Percentiles rank a stretch among this genome's conserved stretches.
Evolutionary conservation across 2,797 vertebrate species (phyloP).

Genomic region (Sebastes cheni): DNA sequence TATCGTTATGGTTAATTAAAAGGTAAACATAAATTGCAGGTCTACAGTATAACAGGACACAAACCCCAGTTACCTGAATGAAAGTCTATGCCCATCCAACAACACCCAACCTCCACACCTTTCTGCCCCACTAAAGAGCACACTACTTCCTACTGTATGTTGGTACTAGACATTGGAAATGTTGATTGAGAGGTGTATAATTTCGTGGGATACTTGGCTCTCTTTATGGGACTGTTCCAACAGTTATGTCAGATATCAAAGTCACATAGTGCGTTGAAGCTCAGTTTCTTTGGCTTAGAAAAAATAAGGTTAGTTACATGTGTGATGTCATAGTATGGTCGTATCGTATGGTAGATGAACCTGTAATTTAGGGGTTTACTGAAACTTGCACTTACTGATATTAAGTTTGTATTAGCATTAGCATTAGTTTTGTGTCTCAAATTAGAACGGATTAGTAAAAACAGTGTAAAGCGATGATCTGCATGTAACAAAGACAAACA

Average conservation of each 20-base stretch:
- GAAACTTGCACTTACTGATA: not conserved
- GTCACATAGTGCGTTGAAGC: not conserved
- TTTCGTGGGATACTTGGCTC: not conserved
- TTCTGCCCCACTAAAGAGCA: not conserved
- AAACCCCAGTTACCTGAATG: not conserved
- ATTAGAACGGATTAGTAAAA: not conserved
- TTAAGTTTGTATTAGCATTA: not conserved
- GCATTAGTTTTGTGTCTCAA: not conserved
- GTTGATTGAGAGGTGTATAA: not conserved
- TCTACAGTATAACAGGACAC: not conserved
- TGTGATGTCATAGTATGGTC: not conserved
- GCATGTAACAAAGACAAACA: conserved; percentile 26
- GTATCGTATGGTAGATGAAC: not conserved
- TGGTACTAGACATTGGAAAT: not conserved
- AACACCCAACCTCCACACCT: not conserved
- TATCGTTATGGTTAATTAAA: too few species aligned
- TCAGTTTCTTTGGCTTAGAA: not conserved
- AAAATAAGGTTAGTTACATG: not conserved
- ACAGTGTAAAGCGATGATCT: conserved; percentile 14
- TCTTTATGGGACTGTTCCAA: not conserved
- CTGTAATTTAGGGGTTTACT: not conserved
- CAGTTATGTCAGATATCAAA: not conserved
- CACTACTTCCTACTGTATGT: too few species aligned
- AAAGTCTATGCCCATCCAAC: not conserved
- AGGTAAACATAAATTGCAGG: too few species aligned